phyloP scores from a whole-genome alignment of 1,140 invertebrate genomes.

The Asobara japonica region DNA sequence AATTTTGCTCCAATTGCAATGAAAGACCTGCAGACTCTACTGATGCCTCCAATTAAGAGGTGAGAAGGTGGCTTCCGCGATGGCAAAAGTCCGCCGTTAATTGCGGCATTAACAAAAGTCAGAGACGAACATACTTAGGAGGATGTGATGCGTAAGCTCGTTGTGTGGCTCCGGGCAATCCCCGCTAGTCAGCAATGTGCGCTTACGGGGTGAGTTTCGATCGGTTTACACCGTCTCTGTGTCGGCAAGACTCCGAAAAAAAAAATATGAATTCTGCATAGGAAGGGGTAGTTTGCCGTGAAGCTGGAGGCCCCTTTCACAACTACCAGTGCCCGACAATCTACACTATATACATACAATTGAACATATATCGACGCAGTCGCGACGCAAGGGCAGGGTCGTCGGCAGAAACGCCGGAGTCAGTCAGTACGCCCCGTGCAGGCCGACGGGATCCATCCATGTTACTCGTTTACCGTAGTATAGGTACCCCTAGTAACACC shows the following conservation, averaged over 20 bases:
- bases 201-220: slow-evolving; percentile 29
- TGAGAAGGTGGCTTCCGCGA: background rate
- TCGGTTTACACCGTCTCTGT: slow-evolving; percentile 27
- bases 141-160: slow-evolving; percentile 6
- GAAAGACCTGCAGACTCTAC: background rate
- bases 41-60: background rate
- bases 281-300: background rate
- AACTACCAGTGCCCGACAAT: background rate
- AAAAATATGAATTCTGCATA: background rate
- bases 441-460: slow-evolving; percentile 42
- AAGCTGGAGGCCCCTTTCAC: background rate
- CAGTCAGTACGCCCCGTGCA: slow-evolving; percentile 53
- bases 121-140: background rate
- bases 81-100: background rate
- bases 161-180: background rate
- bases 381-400: slow-evolving; percentile 61
- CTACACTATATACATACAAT: slow-evolving; percentile 15
- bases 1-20: too few relatives aligned
- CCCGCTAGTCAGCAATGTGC: background rate
- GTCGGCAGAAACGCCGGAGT: slow-evolving; percentile 38
- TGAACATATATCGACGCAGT: slow-evolving; percentile 47
- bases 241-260: slow-evolving; percentile 8
- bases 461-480: background rate
- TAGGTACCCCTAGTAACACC: background rate
- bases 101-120: background rate